Evolutionary conservation across 2,797 vertebrate species (phyloP).

Genomic region (Hephaestus fuliginosus): DNA sequence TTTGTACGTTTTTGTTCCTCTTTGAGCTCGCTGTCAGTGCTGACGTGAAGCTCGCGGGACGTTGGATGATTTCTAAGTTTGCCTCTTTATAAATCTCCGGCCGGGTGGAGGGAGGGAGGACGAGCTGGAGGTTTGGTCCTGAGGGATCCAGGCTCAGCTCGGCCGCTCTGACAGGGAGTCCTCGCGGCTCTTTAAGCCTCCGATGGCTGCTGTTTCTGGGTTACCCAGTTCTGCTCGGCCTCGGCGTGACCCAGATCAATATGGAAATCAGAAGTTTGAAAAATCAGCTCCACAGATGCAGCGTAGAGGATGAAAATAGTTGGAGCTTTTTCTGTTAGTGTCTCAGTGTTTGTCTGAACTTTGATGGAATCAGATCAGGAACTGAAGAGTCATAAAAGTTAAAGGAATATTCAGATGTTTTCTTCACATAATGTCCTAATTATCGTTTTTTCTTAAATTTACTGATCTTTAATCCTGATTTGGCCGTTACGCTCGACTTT

Average conservation of each 20-base stretch:
- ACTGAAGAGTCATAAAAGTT: not conserved
- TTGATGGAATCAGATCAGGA: no score
- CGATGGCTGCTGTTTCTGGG: slow-evolving; percentile 56
- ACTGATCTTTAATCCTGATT: no score
- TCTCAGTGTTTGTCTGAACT: no score
- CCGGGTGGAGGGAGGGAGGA: not conserved
- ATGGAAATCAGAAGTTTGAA: slow-evolving; percentile 57
- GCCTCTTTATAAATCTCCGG: slow-evolving; percentile 27
- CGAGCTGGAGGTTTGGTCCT: slow-evolving; percentile 24
- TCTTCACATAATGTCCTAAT: no score
- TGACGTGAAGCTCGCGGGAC: not conserved
- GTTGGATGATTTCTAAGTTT: slow-evolving; percentile 9
- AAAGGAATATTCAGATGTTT: not conserved
- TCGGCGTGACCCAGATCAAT: slow-evolving; percentile 64
- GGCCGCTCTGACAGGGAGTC: slow-evolving; percentile 21
- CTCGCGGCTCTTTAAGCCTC: not conserved
- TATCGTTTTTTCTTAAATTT: no score
- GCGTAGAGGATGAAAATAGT: not conserved
- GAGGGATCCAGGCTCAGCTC: slow-evolving; percentile 13
- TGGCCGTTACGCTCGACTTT: no score
- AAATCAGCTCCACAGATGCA: not conserved
- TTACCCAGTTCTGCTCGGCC: slow-evolving; percentile 66
- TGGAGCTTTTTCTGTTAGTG: not conserved
- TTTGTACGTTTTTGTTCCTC: no score
- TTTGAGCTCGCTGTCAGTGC: not conserved